Percentiles rank a stretch among this genome's conserved stretches.
Evolutionary conservation across 2,888 invertebrate species (phyloP).

Genomic region (Lobophora halterata): DNA sequence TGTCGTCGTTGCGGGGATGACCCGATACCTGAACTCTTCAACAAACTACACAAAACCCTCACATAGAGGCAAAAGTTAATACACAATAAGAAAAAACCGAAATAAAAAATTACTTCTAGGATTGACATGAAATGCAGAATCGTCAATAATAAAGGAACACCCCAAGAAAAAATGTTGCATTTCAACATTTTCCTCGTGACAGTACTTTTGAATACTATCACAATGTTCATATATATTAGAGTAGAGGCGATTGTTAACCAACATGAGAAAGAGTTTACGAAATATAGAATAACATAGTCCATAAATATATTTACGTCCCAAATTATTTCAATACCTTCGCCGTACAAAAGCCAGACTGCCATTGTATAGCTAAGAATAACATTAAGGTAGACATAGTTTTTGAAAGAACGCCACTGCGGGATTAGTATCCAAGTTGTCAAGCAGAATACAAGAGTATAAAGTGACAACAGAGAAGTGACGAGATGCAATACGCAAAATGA

Average conservation of each 20-base stretch:
- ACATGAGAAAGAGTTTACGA: constrained; percentile 18
- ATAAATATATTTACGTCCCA: too few relatives aligned
- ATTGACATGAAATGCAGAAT: constrained; percentile 6
- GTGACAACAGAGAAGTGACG: not conserved
- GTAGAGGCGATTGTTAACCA: constrained; percentile 24
- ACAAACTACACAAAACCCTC: constrained; percentile 10
- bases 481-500: not conserved
- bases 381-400: constrained; percentile 18
- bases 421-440: constrained; percentile 13
- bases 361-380: constrained; percentile 11
- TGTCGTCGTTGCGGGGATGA: constrained; percentile 6
- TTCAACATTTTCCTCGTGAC: constrained; percentile 20
- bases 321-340: not conserved
- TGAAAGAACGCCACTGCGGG: constrained; percentile 17
- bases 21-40: constrained; percentile 4
- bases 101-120: too few relatives aligned
- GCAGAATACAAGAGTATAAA: constrained; percentile 12
- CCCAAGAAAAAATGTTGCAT: constrained; percentile 24
- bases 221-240: constrained; percentile 26
- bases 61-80: constrained; percentile 14
- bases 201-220: constrained; percentile 20
- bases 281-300: constrained; percentile 11
- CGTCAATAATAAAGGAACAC: constrained; percentile 10
- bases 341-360: constrained; percentile 5
- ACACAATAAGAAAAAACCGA: too few relatives aligned